Evolutionary conservation across 2,113 vertebrate species (phyloP).

Genomic region (Litocranius walleri): DNA sequence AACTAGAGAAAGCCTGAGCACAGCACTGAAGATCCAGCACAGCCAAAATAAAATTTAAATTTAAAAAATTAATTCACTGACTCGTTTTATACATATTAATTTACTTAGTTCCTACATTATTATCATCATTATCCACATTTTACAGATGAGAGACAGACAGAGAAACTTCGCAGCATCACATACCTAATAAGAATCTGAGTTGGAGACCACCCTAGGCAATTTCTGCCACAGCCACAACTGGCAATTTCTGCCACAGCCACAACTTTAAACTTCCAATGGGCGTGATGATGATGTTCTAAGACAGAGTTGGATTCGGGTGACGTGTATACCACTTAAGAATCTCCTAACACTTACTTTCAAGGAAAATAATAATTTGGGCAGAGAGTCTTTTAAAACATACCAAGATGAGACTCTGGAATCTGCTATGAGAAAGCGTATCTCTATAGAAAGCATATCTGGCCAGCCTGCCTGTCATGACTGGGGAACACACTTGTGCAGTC

Average conservation of each 20-base stretch:
- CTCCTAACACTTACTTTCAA: background rate
- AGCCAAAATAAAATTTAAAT: background rate
- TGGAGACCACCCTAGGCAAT: no score
- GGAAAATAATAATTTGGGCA: background rate
- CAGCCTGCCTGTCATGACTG: background rate
- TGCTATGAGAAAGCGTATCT: background rate
- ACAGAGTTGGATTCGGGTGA: background rate
- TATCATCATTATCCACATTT: background rate
- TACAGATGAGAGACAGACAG: background rate
- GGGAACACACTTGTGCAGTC: background rate
- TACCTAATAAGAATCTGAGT: background rate
- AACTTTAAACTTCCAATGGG: fast-evolving
- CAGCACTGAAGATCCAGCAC: background rate
- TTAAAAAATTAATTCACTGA: background rate
- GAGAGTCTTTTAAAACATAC: background rate
- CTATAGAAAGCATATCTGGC: background rate
- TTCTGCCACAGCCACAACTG: background rate
- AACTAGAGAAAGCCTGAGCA: background rate
- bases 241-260: background rate
- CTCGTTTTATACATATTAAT: background rate
- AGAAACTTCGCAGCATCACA: background rate
- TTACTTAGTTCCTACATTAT: background rate
- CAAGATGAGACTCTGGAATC: background rate
- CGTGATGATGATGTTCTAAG: background rate
- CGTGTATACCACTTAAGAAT: fast-evolving